Base-by-base conservation (phyloP, 2,888 invertebrate species). In the Apamea monoglypha region DNA sequence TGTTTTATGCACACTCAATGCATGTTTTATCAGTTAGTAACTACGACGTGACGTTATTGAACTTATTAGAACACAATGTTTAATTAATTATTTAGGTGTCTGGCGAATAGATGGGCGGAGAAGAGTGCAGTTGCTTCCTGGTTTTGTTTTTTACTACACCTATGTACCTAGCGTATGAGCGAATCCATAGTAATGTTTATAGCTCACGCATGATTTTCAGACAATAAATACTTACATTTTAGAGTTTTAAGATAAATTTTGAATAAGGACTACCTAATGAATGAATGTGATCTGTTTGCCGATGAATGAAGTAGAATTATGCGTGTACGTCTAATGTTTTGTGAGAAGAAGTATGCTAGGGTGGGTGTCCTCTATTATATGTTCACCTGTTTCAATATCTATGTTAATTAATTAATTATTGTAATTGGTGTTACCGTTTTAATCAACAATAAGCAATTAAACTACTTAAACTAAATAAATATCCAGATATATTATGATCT, bases 21-120 rank as follows among this genome's bases (percentile, higher is more conserved):
- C 40, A 53, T 74, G 50, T 61, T 53, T 71, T 61, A 80, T 53
- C 25, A 67, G 18, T 50, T 80, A 59, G 16, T 53, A 66, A 44
- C 12, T 69, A 14, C 59, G 40, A 50, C 16, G 25, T 32, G 18
- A 40, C 32, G 25, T 29, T 64, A 56, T 59, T 80, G 14, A 44
- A 61, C n/a, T 32, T 80, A 80, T 69, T 61, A 40, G 21, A 61
- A 16, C 25, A 0, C 25, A 53, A 53, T 53, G 8, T 61, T 32
- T 32, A 4, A 5, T 66, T 56, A 4, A n/a, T 10, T 44, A 10
- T 53, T 6, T 25, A 25, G 12, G 8, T 40, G n/a, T 18, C 10
- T n/a, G 36, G 40, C 6, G 18, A 50, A 21, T 21, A 56, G 25
- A 56, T 56, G 25, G 53, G 16, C 0, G 8, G 16, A 21, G 8